phyloP scores from a whole-genome alignment of 2,113 vertebrate species.

The Hystrix cristata region DNA sequence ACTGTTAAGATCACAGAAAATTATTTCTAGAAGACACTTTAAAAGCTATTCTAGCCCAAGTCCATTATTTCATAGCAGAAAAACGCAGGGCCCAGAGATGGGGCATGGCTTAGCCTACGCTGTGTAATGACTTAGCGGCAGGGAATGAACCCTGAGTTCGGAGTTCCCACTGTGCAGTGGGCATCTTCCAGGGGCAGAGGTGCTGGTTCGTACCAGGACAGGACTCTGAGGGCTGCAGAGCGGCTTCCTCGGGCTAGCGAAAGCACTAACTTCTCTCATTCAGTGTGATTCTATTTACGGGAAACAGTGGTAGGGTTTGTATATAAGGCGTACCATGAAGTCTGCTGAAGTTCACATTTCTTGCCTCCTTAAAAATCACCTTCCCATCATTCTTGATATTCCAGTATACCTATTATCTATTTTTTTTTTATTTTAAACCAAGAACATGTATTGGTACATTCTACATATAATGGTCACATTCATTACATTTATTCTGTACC shows the following conservation, averaged over 20 bases:
- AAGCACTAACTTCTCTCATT: neutral
- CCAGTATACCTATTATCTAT: neutral
- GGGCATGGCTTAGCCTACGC: neutral
- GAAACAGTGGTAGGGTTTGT: constrained; percentile 68
- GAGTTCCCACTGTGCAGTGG: neutral
- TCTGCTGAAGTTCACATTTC: constrained; percentile 6
- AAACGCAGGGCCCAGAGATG: neutral
- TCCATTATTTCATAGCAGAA: constrained; percentile 34
- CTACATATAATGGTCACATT: too few relatives aligned
- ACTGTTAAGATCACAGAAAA: constrained; percentile 38
- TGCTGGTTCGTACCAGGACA: neutral
- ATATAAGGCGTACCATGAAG: constrained; percentile 38
- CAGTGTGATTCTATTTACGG: constrained; percentile 68
- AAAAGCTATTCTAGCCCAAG: neutral
- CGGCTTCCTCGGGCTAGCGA: neutral
- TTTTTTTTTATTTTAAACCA: neutral
- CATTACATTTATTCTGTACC: too few relatives aligned
- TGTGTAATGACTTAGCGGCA: neutral
- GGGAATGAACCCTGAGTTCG: neutral
- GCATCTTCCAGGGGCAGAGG: neutral
- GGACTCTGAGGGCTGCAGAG: neutral
- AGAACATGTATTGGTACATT: too few relatives aligned
- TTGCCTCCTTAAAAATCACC: neutral
- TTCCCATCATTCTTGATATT: neutral
- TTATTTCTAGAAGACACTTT: constrained; percentile 48